phyloP scores from a whole-genome alignment of 64 coral and sea anemone genomes.

The Porites lutea region DNA sequence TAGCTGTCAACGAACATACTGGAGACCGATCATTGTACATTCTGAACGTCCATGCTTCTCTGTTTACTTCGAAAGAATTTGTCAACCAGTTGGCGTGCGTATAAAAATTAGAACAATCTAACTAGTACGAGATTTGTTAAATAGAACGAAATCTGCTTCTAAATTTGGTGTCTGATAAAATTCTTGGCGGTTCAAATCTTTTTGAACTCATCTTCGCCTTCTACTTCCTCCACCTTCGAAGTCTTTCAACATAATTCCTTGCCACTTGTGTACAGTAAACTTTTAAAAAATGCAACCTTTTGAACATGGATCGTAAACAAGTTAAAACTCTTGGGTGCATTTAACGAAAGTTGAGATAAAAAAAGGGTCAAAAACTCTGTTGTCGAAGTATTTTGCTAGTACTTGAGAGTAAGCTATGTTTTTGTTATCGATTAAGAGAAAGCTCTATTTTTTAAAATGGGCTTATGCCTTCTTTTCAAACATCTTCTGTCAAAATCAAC shows the following conservation, averaged over 20 bases:
- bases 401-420: neutral
- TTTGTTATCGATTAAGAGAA: conserved; percentile 11
- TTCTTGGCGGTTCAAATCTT: neutral
- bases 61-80: too few relatives aligned
- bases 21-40: too few relatives aligned
- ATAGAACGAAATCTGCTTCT: neutral
- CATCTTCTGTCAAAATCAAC: neutral
- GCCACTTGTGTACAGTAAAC: neutral
- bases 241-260: neutral
- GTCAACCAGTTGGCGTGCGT: neutral
- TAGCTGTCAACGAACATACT: too few relatives aligned
- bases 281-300: neutral
- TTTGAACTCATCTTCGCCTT: neutral
- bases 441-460: neutral
- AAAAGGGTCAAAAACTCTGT: neutral
- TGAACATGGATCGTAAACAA: neutral
- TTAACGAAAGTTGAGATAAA: neutral
- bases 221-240: neutral
- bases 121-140: conserved; percentile 8
- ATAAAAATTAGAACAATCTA: neutral
- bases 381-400: neutral
- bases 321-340: neutral
- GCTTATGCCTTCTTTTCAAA: neutral
- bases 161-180: neutral
- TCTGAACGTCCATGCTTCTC: too few relatives aligned